phyloP scores from a whole-genome alignment of 1,140 invertebrate species.

The Physella acuta region DNA sequence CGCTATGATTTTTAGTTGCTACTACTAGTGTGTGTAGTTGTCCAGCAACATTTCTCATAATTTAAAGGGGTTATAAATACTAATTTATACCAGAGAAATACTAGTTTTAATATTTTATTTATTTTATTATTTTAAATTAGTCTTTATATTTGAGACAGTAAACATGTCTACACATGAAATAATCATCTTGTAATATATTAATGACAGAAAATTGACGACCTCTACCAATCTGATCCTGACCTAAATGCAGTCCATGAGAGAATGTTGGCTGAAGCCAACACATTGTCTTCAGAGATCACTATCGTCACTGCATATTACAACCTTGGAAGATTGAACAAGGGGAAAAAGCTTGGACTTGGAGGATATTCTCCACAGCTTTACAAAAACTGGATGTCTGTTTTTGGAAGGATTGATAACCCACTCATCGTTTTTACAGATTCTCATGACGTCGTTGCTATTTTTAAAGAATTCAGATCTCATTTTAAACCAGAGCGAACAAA shows the following conservation, averaged over 20 bases:
- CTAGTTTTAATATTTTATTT: too few relatives aligned
- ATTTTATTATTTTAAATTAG: too few relatives aligned
- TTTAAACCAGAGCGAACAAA: constrained; percentile 35
- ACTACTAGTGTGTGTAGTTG: too few relatives aligned
- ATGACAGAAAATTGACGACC: constrained; percentile 24
- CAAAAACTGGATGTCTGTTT: constrained; percentile 42
- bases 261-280: constrained; percentile 1
- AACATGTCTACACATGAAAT: too few relatives aligned
- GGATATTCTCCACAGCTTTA: constrained; percentile 36
- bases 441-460: constrained; percentile 28
- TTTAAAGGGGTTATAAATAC: too few relatives aligned
- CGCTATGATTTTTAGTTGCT: too few relatives aligned
- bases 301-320: constrained; percentile 46
- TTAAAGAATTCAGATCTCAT: constrained; percentile 22
- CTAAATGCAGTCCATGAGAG: constrained; percentile 26
- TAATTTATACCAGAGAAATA: too few relatives aligned
- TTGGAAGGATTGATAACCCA: constrained; percentile 37
- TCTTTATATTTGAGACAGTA: too few relatives aligned
- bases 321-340: constrained; percentile 40
- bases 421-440: constrained; percentile 43
- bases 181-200: too few relatives aligned
- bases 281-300: constrained; percentile 35
- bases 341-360: constrained; percentile 20
- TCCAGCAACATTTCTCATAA: too few relatives aligned
- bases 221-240: constrained; percentile 22